A percentile compares a stretch with the other conserved stretches of the same genome.
Evolutionary conservation across 2,113 vertebrate genomes (phyloP).

Genomic region (Artemisiospiza belli): DNA sequence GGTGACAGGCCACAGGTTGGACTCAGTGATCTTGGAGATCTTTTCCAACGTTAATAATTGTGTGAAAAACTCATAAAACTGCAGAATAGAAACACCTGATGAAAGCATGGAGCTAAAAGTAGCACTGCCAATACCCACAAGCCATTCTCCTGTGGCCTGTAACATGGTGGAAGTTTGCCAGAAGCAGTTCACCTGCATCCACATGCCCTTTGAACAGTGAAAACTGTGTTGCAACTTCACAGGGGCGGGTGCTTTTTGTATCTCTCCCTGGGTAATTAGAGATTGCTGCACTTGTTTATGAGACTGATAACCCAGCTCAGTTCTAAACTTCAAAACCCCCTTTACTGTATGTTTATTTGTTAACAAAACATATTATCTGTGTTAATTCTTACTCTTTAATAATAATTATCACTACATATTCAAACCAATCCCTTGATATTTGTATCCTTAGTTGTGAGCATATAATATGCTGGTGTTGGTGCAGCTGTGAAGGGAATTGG

Average conservation of each 20-base stretch:
- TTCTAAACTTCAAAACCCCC: neutral
- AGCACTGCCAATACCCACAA: accelerated
- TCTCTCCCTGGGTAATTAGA: neutral
- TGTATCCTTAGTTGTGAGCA: neutral
- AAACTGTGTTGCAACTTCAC: neutral
- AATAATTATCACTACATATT: neutral
- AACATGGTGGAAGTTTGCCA: neutral
- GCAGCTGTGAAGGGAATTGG: neutral
- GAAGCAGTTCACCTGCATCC: neutral
- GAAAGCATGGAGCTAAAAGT: neutral
- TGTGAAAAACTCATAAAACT: neutral
- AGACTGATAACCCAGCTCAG: neutral
- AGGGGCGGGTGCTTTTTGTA: accelerated
- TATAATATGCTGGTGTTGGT: neutral
- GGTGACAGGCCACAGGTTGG: neutral
- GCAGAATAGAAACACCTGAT: neutral
- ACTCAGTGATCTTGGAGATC: neutral
- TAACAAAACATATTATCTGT: neutral
- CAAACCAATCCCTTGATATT: neutral
- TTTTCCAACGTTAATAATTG: neutral
- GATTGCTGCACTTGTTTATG: neutral
- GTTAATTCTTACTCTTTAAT: neutral
- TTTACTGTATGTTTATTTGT: neutral
- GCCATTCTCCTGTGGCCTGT: neutral
- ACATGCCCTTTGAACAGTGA: neutral